Evolutionary conservation across 2,888 invertebrate genomes (phyloP).

Genomic region (Lissocephala sabroskyi): DNA sequence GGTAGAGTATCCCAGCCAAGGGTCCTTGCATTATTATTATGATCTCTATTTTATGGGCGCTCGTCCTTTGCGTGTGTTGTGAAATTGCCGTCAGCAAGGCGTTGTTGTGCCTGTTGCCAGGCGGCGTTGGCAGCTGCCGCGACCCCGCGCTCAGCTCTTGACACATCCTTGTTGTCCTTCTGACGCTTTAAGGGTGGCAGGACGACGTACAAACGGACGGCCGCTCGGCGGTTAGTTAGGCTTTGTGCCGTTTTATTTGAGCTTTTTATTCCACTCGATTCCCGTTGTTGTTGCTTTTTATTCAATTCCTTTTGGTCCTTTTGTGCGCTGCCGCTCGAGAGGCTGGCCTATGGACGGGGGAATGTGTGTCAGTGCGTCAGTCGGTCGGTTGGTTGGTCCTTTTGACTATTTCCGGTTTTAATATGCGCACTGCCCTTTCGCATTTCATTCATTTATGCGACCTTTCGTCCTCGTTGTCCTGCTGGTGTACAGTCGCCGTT

Average conservation of each 20-base stretch:
- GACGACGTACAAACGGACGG: no score
- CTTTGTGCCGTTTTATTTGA: slow-evolving; percentile 51
- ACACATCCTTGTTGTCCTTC: slow-evolving; percentile 43
- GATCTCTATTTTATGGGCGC: slow-evolving; percentile 53
- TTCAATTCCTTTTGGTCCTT: slow-evolving; percentile 30
- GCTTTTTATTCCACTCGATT: slow-evolving; percentile 59
- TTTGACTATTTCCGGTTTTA: slow-evolving; percentile 61
- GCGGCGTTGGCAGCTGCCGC: slow-evolving; percentile 51
- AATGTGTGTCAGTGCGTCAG: slow-evolving; percentile 65
- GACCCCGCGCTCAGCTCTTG: neutral
- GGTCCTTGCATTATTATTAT: slow-evolving; percentile 53
- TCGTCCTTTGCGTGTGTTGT: slow-evolving; percentile 22
- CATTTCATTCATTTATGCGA: slow-evolving; percentile 2
- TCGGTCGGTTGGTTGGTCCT: slow-evolving; percentile 59
- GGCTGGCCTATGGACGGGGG: slow-evolving; percentile 53
- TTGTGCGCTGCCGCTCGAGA: slow-evolving; percentile 6
- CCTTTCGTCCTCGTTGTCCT: slow-evolving; percentile 6
- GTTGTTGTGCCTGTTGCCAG: slow-evolving; percentile 50
- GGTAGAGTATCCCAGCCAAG: slow-evolving; percentile 1
- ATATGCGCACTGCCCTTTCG: slow-evolving; percentile 50
- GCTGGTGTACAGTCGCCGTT: neutral
- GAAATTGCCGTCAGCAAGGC: slow-evolving; percentile 47
- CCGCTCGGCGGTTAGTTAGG: slow-evolving; percentile 55
- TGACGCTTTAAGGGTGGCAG: slow-evolving; percentile 54
- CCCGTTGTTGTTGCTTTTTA: slow-evolving; percentile 22